A percentile compares a stretch with the other conserved stretches of the same genome.
phyloP scores from a whole-genome alignment of 2,113 vertebrate genomes.

The Hippocampus zosterae region DNA sequence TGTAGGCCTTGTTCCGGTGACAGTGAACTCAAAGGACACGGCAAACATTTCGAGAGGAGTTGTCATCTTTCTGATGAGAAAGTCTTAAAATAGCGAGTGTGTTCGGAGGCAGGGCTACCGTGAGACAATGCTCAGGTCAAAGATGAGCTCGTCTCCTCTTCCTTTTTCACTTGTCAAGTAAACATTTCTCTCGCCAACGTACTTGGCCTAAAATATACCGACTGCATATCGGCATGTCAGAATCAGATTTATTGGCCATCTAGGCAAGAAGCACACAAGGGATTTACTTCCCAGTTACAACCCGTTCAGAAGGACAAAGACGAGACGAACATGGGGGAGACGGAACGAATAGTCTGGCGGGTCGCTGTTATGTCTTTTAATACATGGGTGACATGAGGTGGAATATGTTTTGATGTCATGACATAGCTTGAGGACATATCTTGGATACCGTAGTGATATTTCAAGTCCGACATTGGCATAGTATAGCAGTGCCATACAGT shows the following conservation, averaged over 20 bases:
- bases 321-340: too few species aligned
- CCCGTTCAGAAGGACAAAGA: too few species aligned
- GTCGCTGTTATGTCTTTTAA: not conserved
- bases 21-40: conserved; percentile 17
- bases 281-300: too few species aligned
- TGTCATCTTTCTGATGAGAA: conserved; percentile 49
- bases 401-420: conserved; percentile 5
- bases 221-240: not conserved
- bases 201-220: conserved; percentile 33
- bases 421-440: too few species aligned
- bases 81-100: conserved; percentile 65
- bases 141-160: conserved; percentile 66
- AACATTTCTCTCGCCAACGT: conserved; percentile 59
- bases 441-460: too few species aligned
- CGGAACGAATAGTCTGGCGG: too few species aligned
- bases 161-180: conserved; percentile 67
- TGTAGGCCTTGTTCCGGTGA: not conserved
- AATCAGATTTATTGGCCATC: too few species aligned
- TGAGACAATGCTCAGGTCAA: conserved; percentile 72
- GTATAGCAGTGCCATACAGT: too few species aligned
- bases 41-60: conserved; percentile 31
- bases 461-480: too few species aligned
- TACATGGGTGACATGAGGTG: not conserved
- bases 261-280: too few species aligned
- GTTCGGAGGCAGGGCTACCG: conserved; percentile 55